Evolutionary conservation across 2,888 invertebrate species (phyloP), one percentile per base, ranked within the genome.

Genomic region (Oscheius sp.): DNA sequence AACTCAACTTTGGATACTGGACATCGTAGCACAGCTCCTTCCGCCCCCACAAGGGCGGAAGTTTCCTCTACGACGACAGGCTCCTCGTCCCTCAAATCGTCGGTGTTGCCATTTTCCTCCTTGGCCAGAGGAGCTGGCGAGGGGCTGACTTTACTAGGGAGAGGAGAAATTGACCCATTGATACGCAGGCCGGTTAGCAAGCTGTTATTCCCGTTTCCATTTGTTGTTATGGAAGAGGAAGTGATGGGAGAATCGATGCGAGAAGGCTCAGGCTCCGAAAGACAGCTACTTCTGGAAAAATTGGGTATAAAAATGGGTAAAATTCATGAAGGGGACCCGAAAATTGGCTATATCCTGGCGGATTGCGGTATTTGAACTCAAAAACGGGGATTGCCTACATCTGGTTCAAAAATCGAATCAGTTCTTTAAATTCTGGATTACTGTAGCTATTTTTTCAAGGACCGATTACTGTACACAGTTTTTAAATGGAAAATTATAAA

Each of bases 1-100:
- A 96, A 91, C 66, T 93, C 93, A 56, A 96, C 96, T 81, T 95
- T 95, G 92, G 95, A 95, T 89, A 94, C 93, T 82, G 93, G 93
- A 88, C 94, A 94, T 82, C 93, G 93, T 81, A 96, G 91, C 41
- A 93, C 92, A 71, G 95, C 96, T 75, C 96, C 95, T 16, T 77
- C 75, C 1, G 53, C 27, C 25, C 76, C 78, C 12, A 83, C 64
- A 21, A 78, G 13, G 2, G 73, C 74, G 0, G 77, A 78, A 12
- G 80, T 72, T 72, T 83, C 78, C 58, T 83, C 83, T 1, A 83
- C 79, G 9, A 83, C 79, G 12, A 69, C 72, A 9, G 83, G 79
- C 59, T 83, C 83, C 16, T 55, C 69, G 29, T 69, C 69, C 41
- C 55, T 69, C 43, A 56, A 12, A 5, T 56, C 69, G 23, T 69